Base-by-base conservation (phyloP, 2,797 vertebrate genomes). In the Phaenicophaeus curvirostris region DNA sequence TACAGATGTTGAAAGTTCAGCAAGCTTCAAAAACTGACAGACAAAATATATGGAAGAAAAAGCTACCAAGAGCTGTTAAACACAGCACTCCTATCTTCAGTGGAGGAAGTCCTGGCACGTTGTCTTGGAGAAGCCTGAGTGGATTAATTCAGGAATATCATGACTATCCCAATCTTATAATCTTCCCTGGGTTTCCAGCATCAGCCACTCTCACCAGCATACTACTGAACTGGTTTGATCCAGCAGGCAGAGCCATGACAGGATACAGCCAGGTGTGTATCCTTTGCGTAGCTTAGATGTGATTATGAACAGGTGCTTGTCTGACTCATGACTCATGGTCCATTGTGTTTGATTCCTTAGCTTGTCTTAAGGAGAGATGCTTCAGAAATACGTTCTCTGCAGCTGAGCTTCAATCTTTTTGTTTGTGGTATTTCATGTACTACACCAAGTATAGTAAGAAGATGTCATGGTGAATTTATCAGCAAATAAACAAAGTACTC, bases 191-290 rank as follows among this genome's bases (percentile, higher is more conserved):
- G 13, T 30, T 80, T 18, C 44, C 63, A 27, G 15, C 39, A 23
- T 66, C 27, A 63, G 50, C 28, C 28, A 14, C 3, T 42, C 44
- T 54, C 35, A 50, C 31, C 41, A 90, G 14, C 44, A 21, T 20
- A 12, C 30, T 35, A 5, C 37, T 53, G 46, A 15, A 19, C 11
- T 12, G 13, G 54, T 73, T 54, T 89, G 67, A 61, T 65, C 46
- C 42, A 44, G 42, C 18, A 18, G 42, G 18, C 14, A 44, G 42
- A 17, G 15, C 42, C 15, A 44, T 44, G 42, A 44, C 42, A 16
- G 16, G 8, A 16, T 9, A 18, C 44, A 39, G 21, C 10, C 1
- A 0, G 21, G 7, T 61, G 6, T 15, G 12, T 58, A 24, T 17
- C 41, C 13, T 48, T 31, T 30, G 12, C 41, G 12, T 23, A 63